Evolutionary conservation across 2,888 invertebrate genomes (phyloP).

Genomic region (Tetragnatha montana): DNA sequence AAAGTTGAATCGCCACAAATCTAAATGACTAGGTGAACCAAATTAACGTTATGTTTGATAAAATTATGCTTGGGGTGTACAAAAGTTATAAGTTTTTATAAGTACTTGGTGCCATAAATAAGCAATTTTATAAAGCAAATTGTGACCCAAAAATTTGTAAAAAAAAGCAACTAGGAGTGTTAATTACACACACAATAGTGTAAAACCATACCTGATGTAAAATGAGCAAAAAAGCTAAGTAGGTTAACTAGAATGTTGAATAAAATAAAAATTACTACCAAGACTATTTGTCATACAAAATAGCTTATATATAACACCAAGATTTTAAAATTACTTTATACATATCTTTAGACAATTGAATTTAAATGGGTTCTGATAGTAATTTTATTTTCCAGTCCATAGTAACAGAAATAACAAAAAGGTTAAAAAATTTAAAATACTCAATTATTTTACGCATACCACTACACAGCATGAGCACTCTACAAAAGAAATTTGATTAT

Average conservation of each 20-base stretch:
- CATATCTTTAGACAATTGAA: neutral
- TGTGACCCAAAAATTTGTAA: too few relatives aligned
- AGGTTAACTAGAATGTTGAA: constrained; percentile 6
- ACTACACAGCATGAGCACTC: constrained; percentile 49
- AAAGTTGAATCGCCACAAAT: neutral
- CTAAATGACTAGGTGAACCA: constrained; percentile 32
- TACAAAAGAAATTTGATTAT: constrained; percentile 38
- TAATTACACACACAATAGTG: neutral
- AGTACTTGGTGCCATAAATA: too few relatives aligned
- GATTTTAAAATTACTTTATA: neutral
- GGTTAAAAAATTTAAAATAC: neutral
- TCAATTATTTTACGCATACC: constrained; percentile 17
- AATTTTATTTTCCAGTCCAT: neutral
- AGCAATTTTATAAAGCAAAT: too few relatives aligned
- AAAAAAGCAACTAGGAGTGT: neutral
- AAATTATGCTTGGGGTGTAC: neutral
- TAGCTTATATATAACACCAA: neutral
- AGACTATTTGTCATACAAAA: neutral
- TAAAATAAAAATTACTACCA: neutral
- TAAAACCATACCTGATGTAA: neutral
- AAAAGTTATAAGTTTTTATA: constrained; percentile 2
- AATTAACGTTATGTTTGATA: constrained; percentile 4
- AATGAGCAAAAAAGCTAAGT: neutral
- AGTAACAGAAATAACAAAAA: neutral
- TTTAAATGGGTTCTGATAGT: too few relatives aligned